These are phyloP conservation scores for Anguilla anguilla DNA, from an alignment of 2,797 vertebrate species.

Conservation along the genomic window DNA sequence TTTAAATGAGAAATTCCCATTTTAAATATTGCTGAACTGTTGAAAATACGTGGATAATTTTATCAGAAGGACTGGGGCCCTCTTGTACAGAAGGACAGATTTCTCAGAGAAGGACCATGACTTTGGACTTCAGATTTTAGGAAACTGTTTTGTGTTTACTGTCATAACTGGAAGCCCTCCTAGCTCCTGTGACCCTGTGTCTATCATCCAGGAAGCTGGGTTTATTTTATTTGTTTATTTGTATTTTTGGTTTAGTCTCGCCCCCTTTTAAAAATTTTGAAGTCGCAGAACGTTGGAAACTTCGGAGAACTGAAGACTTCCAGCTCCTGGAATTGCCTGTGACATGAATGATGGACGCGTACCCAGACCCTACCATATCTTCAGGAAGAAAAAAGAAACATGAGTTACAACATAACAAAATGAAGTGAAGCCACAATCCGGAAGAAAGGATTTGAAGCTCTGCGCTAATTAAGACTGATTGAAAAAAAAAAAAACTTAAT, in stretches of 20 bases:
- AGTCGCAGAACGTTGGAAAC: background rate
- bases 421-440: constrained; percentile 13
- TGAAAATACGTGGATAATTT: constrained; percentile 28
- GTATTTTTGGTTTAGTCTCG: background rate
- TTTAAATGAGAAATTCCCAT: constrained; percentile 24
- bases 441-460: constrained; percentile 32
- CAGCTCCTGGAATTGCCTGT: background rate
- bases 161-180: constrained; percentile 25
- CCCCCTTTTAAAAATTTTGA: background rate
- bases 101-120: constrained; percentile 11
- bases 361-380: constrained; percentile 26
- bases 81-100: constrained; percentile 8
- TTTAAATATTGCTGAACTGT: constrained; percentile 30
- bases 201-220: background rate
- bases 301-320: background rate
- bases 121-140: background rate
- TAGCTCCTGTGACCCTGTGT: background rate
- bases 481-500: constrained; percentile 41
- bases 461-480: constrained; percentile 49
- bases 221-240: background rate
- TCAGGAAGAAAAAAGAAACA: constrained; percentile 30
- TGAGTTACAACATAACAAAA: background rate
- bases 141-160: constrained; percentile 29
- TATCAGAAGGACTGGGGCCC: constrained; percentile 1
- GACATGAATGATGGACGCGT: background rate